Percentiles rank a stretch among this genome's conserved stretches.
These are phyloP conservation scores for Eolophus roseicapilla DNA, from an alignment of 2,113 vertebrate genomes.

Conservation along the genomic window DNA sequence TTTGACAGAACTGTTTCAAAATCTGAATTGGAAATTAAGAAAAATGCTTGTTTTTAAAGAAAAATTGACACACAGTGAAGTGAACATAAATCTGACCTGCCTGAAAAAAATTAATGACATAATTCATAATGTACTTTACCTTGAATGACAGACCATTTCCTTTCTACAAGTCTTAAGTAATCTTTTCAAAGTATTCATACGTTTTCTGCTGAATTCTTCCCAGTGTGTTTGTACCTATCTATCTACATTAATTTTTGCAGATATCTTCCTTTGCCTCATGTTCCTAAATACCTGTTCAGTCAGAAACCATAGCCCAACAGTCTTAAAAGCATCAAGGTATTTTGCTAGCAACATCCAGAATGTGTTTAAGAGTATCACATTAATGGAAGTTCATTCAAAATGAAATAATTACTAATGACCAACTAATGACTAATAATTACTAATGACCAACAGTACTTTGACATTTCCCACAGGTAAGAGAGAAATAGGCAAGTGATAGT, in stretches of 20 bases:
- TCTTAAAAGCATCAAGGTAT: background rate
- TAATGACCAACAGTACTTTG: background rate
- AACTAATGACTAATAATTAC: background rate
- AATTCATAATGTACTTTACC: background rate
- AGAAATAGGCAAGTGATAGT: background rate
- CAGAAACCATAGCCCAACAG: background rate
- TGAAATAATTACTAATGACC: background rate
- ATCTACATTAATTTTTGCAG: background rate
- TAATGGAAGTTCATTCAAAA: background rate
- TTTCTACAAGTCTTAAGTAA: background rate
- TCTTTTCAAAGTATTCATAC: background rate
- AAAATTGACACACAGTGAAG: background rate
- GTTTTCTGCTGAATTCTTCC: background rate
- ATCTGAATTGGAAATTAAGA: background rate
- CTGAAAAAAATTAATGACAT: background rate
- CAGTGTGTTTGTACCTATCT: background rate
- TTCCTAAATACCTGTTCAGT: background rate
- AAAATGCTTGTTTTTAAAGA: background rate
- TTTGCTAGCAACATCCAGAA: background rate
- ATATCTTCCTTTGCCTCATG: background rate
- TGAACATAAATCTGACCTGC: background rate
- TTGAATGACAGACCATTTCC: background rate
- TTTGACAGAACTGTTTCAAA: background rate
- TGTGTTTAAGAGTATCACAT: background rate
- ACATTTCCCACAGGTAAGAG: background rate